phyloP scores from a whole-genome alignment of 2,888 invertebrate species.

The Cremastinae sp. region DNA sequence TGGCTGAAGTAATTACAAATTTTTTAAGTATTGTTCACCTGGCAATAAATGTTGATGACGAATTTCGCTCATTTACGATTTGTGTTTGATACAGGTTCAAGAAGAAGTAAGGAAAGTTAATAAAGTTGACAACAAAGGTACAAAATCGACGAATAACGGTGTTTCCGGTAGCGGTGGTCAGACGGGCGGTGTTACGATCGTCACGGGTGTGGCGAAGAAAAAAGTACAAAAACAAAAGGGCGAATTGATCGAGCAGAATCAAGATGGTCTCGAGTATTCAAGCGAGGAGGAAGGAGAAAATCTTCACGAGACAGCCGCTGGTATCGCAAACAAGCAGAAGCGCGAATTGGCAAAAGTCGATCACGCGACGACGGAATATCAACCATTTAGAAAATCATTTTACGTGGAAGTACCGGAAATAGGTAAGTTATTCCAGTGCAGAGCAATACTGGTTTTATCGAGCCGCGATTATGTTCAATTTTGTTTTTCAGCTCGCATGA shows the following conservation, averaged over 20 bases:
- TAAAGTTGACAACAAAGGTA: conserved; percentile 84
- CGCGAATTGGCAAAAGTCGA: conserved; percentile 97
- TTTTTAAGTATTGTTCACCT: background rate
- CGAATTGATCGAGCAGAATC: conserved; percentile 99
- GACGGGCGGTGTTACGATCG: conserved; percentile 86
- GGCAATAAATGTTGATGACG: background rate
- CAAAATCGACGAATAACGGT: conserved; percentile 81
- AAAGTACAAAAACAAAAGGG: conserved; percentile 92
- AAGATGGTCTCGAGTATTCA: conserved; percentile 98
- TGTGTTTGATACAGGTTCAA: conserved; percentile 80
- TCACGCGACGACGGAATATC: conserved; percentile 92
- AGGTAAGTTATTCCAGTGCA: conserved; percentile 71
- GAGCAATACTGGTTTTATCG: background rate
- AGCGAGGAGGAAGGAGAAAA: conserved; percentile 98
- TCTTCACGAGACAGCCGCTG: conserved; percentile 94
- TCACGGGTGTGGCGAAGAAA: conserved; percentile 93
- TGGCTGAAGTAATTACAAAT: conserved; percentile 86
- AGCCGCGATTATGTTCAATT: conserved; percentile 10
- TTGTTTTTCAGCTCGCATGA: conserved; percentile 86
- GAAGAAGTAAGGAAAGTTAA: conserved; percentile 92
- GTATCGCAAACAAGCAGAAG: conserved; percentile 93
- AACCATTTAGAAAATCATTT: conserved; percentile 95
- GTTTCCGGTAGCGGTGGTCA: conserved; percentile 75
- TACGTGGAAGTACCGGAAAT: conserved; percentile 99
- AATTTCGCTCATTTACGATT: background rate